Base-by-base conservation (phyloP, 2,888 invertebrate species). In the Pristionchus mayeri region DNA sequence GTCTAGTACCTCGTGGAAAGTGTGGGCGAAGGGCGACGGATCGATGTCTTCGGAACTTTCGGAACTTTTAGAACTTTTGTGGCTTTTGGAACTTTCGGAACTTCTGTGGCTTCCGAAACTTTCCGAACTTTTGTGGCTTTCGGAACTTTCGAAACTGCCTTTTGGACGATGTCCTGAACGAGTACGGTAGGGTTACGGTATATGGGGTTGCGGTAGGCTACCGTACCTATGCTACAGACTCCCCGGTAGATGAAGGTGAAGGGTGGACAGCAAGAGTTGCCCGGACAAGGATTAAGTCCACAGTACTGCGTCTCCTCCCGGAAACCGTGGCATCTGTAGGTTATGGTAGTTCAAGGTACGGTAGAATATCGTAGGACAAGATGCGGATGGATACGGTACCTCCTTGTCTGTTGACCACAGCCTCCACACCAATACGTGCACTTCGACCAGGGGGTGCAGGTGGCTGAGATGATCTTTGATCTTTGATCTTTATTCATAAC, bases 361-460 rank as follows among this genome's bases (percentile, higher is more conserved):
- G 27, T 21, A 78, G 3, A 0, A 37, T n/a, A n/a, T n/a, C n/a
- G n/a, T n/a, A n/a, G n/a, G n/a, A n/a, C n/a, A n/a, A n/a, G n/a
- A n/a, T n/a, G n/a, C n/a, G n/a, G 4, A 50, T 27, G 3, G 21
- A 24, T 75, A 75, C 11, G n/a, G 7, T 37, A 84, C 86, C 84
- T 71, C 86, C 89, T 85, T 0, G 87, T 86, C 71, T 86, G 84
- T 18, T 87, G 87, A 52, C 89, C 89, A 48, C 89, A 89, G 34
- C 89, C 89, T 71, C 89, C 89, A 50, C 89, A 89, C 27, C 85
- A 83, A 3, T 88, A 87, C 2, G 88, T 86, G 63, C 89, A 89
- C 13, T 44, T 24, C 0, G 86, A 75, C 88, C 88, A 89, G 0
- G 54, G 54, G n/a, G n/a, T n/a, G 37, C 57, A 57, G 80, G 40